phyloP scores from a whole-genome alignment of 2,888 invertebrate species.

The Timema cristinae region DNA sequence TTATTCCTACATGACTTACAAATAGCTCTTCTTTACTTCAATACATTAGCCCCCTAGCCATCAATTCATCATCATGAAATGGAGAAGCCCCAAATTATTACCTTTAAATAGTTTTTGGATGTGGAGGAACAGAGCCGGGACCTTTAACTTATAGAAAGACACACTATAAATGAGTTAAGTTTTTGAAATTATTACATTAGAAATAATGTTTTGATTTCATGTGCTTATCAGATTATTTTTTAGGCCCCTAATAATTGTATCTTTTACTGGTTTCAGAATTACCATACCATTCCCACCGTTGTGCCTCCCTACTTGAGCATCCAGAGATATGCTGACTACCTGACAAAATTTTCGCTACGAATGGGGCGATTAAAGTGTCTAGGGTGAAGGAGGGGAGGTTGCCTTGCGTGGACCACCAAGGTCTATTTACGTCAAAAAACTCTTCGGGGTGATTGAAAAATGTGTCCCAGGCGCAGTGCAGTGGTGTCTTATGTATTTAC shows the following conservation, averaged over 20 bases:
- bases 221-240: neutral
- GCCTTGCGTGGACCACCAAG: conserved; percentile 86
- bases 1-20: too few species aligned
- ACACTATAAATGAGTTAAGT: neutral
- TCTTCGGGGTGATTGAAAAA: conserved; percentile 60
- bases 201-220: neutral
- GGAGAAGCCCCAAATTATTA: too few species aligned
- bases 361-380: conserved; percentile 81
- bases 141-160: too few species aligned
- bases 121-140: too few species aligned
- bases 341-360: conserved; percentile 80
- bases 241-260: too few species aligned
- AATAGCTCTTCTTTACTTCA: too few species aligned
- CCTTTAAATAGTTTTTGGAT: neutral
- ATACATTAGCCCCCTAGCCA: too few species aligned
- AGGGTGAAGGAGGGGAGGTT: conserved; percentile 75
- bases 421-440: conserved; percentile 72
- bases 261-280: conserved; percentile 43
- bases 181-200: neutral
- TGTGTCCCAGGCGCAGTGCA: neutral
- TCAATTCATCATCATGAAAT: too few species aligned
- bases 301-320: conserved; percentile 71
- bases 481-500: too few species aligned
- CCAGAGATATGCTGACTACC: conserved; percentile 74
- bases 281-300: conserved; percentile 72